phyloP scores from a whole-genome alignment of 1,140 invertebrate genomes.

The Nilaparvata lugens region DNA sequence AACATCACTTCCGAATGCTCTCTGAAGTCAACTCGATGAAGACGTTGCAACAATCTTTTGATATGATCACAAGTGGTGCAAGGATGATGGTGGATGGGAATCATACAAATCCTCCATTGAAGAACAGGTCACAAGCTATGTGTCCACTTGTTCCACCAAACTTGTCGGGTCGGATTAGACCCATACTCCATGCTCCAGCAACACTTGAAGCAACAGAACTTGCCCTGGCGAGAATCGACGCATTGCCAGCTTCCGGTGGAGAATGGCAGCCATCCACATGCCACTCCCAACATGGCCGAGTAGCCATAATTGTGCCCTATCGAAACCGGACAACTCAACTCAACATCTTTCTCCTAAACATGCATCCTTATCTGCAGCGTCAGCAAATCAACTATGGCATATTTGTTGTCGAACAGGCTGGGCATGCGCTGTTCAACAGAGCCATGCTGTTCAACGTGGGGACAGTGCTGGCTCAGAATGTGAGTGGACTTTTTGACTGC shows the following conservation, averaged over 20 bases:
- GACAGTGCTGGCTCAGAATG: constrained; percentile 72
- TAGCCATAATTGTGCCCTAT: constrained; percentile 78
- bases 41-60: too few species aligned
- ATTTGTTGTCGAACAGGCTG: constrained; percentile 82
- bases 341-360: constrained; percentile 70
- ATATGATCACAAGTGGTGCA: too few species aligned
- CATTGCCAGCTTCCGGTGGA: constrained; percentile 53
- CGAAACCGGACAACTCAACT: constrained; percentile 78
- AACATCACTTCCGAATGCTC: too few species aligned
- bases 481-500: constrained; percentile 68
- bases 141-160: too few species aligned
- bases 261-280: constrained; percentile 67
- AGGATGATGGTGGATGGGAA: too few species aligned
- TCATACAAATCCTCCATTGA: too few species aligned
- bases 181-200: constrained; percentile 10
- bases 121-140: too few species aligned
- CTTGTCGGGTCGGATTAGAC: constrained; percentile 17
- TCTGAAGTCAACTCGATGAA: too few species aligned
- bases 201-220: constrained; percentile 14
- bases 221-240: constrained; percentile 11
- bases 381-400: constrained; percentile 90
- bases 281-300: constrained; percentile 56
- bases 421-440: constrained; percentile 70
- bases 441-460: constrained; percentile 93
- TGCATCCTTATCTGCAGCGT: constrained; percentile 82